Evolutionary conservation across 2,888 invertebrate species (phyloP).

Genomic region (Neria commutata): DNA sequence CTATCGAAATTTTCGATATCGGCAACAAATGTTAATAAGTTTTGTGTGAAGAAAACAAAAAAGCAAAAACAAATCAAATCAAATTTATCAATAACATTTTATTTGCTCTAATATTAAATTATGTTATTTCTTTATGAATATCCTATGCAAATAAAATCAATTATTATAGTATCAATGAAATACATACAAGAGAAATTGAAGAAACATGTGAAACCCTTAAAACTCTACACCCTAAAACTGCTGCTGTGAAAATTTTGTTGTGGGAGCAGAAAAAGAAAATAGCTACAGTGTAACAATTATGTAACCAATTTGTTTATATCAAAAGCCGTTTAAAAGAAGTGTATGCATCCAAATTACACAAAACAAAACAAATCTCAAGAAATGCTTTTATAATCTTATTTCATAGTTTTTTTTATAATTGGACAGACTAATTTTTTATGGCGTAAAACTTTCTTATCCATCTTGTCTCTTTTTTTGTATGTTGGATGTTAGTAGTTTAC

Average conservation of each 20-base stretch:
- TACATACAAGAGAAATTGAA: not conserved
- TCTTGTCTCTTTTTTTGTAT: no score
- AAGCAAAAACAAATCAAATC: not conserved
- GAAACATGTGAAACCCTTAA: not conserved
- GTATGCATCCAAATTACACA: not conserved
- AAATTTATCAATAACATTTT: not conserved
- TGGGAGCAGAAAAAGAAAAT: not conserved
- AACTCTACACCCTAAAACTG: no score
- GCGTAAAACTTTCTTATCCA: no score
- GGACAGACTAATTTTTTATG: no score
- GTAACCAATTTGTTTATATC: no score
- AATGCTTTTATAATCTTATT: no score
- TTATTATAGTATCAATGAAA: not conserved
- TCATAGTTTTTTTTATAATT: no score
- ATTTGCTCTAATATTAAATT: not conserved
- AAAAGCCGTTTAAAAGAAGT: no score
- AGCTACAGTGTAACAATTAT: no score
- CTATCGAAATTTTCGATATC: not conserved
- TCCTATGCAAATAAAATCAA: not conserved
- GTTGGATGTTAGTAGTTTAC: no score
- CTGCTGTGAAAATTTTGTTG: not conserved
- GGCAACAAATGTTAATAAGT: not conserved
- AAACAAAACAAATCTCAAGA: not conserved
- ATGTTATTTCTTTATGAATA: constrained; percentile 1
- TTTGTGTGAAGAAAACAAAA: not conserved